Evolutionary conservation across 1,140 invertebrate species (phyloP).

Genomic region (Hypothenemus hampei): DNA sequence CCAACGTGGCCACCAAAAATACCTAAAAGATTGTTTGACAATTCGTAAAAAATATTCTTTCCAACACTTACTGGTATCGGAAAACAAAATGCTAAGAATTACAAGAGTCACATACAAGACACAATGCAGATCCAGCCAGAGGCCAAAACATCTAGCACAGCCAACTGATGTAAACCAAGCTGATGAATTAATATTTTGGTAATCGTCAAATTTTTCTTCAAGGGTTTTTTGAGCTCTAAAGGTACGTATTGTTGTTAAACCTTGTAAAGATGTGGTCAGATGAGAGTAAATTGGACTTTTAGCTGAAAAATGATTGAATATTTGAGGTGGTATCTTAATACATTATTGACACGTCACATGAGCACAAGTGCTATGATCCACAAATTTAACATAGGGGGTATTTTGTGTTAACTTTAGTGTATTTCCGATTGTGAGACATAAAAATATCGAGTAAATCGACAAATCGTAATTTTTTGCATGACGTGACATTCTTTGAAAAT

Average conservation of each 20-base stretch:
- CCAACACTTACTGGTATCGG: constrained; percentile 42
- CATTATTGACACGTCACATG: no score
- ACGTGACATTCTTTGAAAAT: no score
- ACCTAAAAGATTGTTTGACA: constrained; percentile 29
- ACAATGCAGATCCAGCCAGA: constrained; percentile 63
- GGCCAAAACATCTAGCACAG: constrained; percentile 55
- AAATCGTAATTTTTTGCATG: no score
- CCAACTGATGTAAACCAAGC: constrained; percentile 62
- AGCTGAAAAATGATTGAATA: constrained; percentile 44
- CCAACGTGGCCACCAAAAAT: constrained; percentile 61
- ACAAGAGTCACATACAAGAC: constrained; percentile 58
- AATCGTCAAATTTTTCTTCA: constrained; percentile 62
- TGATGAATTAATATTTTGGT: constrained; percentile 54
- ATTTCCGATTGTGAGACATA: no score
- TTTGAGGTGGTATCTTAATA: not conserved
- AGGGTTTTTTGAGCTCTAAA: constrained; percentile 61
- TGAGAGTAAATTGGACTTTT: constrained; percentile 80
- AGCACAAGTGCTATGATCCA: no score
- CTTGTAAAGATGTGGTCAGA: constrained; percentile 70
- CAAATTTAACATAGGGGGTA: no score
- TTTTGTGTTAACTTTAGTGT: no score
- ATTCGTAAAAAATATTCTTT: not conserved
- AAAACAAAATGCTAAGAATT: constrained; percentile 52
- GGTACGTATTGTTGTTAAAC: constrained; percentile 76
- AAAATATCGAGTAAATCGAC: no score